phyloP scores from a whole-genome alignment of 2,113 vertebrate genomes.

The Melanotaenia duboulayi region DNA sequence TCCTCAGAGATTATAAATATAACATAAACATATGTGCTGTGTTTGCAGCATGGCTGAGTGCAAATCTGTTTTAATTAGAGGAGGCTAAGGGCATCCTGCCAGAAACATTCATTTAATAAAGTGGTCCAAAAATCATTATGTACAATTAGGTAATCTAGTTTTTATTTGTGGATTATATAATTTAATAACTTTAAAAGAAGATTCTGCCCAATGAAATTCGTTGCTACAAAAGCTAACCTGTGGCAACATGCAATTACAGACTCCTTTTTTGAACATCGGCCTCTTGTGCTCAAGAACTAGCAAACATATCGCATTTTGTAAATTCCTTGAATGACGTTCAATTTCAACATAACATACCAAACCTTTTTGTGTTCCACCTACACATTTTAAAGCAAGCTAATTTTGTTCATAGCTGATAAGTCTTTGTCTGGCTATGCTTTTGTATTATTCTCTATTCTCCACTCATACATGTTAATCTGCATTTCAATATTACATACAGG shows the following conservation, averaged over 20 bases:
- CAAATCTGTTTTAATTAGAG: neutral
- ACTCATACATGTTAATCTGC: neutral
- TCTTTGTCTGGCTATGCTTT: neutral
- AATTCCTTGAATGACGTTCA: neutral
- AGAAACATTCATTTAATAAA: neutral
- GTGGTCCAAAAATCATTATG: neutral
- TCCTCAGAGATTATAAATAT: neutral
- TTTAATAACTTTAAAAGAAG: neutral
- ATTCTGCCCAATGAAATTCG: neutral
- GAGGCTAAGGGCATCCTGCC: neutral
- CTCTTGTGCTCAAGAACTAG: neutral
- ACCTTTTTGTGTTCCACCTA: neutral
- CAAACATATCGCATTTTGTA: neutral
- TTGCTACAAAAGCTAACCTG: neutral
- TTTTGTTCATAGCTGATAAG: neutral
- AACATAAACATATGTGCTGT: neutral
- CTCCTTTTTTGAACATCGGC: neutral
- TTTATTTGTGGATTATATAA: neutral
- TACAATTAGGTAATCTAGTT: neutral
- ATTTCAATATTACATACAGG: constrained; percentile 5
- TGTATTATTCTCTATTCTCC: neutral
- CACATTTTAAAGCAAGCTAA: neutral
- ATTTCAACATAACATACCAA: neutral
- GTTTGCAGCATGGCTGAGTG: neutral
- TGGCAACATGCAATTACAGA: neutral